Percentiles rank a stretch among this genome's conserved stretches.
phyloP scores from a whole-genome alignment of 2,888 invertebrate genomes.

The Polymixis flavicincta region DNA sequence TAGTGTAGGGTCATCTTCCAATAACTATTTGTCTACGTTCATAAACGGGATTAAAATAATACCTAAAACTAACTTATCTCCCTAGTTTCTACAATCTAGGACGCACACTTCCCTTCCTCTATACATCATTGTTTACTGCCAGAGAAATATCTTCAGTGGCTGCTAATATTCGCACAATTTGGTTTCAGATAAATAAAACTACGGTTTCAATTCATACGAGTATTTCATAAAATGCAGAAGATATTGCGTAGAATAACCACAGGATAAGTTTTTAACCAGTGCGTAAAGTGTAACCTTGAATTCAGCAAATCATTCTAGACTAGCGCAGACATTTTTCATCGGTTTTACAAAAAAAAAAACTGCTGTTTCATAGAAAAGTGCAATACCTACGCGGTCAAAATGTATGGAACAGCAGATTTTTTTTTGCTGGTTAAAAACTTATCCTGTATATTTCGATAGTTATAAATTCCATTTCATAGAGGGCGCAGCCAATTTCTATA shows the following conservation, averaged over 20 bases:
- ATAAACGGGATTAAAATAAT: neutral
- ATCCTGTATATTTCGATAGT: neutral
- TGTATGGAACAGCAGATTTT: no score
- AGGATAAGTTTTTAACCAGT: no score
- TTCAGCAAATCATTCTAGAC: no score
- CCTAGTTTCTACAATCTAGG: slow-evolving; percentile 6
- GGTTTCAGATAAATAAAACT: slow-evolving; percentile 3
- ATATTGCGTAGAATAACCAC: neutral
- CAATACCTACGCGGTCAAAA: no score
- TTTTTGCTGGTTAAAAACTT: no score
- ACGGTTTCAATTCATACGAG: neutral
- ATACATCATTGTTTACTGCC: slow-evolving; percentile 40
- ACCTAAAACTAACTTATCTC: neutral
- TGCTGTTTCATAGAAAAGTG: no score
- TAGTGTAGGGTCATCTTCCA: neutral
- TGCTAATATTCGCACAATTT: slow-evolving; percentile 6
- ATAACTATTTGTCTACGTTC: neutral
- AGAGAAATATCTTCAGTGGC: slow-evolving; percentile 32
- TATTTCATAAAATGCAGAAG: no score
- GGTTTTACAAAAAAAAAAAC: no score
- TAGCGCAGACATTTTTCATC: no score
- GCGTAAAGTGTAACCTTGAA: no score
- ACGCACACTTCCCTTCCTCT: slow-evolving; percentile 19
- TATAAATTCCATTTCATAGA: neutral
- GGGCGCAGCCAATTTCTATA: neutral